Evolutionary conservation across 2,113 vertebrate genomes (phyloP).

Genomic region (Seriola dumerili): DNA sequence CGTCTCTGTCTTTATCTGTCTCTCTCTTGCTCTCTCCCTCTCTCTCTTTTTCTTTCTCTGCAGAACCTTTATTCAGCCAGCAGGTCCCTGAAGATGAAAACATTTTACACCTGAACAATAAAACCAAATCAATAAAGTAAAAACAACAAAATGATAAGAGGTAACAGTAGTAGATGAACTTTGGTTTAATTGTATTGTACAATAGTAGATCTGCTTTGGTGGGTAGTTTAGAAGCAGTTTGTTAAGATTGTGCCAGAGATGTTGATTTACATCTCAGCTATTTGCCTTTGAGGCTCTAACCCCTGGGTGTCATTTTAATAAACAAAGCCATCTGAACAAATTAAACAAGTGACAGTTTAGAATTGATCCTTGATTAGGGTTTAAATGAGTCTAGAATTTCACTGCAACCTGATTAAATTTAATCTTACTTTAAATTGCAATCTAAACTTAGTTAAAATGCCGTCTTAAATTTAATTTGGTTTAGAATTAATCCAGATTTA

Average conservation of each 20-base stretch:
- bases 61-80: conserved; percentile 23
- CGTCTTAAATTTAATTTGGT: conserved; percentile 43
- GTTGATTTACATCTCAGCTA: conserved; percentile 29
- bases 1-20: conserved; percentile 15
- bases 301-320: conserved; percentile 41
- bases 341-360: conserved; percentile 63
- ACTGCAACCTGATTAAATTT: conserved; percentile 60
- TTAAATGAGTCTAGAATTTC: conserved; percentile 64
- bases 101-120: conserved; percentile 25
- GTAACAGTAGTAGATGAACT: conserved; percentile 11
- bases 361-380: conserved; percentile 69
- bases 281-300: conserved; percentile 43
- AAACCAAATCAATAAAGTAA: conserved; percentile 21
- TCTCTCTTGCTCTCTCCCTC: not conserved
- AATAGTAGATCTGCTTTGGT: not conserved
- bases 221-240: conserved; percentile 1
- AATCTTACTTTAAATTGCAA: conserved; percentile 61
- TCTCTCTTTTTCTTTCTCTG: conserved; percentile 14
- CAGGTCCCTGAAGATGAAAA: conserved; percentile 28
- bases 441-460: conserved; percentile 52
- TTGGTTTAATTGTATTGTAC: conserved; percentile 29
- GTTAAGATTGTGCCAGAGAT: conserved; percentile 20
- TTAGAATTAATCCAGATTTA: conserved; percentile 38
- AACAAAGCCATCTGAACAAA: conserved; percentile 64
- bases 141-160: conserved; percentile 13